Evolutionary conservation across 1,140 invertebrate species (phyloP).

Genomic region (Ceratina australensis): DNA sequence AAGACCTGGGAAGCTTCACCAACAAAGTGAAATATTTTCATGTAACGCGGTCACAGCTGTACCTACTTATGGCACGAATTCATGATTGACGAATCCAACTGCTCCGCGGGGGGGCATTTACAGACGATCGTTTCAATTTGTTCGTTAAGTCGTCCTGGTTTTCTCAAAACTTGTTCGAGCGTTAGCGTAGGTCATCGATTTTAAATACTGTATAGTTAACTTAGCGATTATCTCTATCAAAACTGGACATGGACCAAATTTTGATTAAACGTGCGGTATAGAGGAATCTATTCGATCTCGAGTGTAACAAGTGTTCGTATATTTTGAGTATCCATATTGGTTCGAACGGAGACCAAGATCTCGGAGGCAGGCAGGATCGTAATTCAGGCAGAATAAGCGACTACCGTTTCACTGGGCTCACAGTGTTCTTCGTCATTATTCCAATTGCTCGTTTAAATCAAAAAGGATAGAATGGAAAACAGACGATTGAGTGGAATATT

Average conservation of each 20-base stretch:
- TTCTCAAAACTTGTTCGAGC: background rate
- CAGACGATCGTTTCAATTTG: background rate
- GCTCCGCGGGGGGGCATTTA: conserved; percentile 18
- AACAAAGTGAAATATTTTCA: conserved; percentile 55
- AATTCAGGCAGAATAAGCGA: background rate
- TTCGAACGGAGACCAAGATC: too few relatives aligned
- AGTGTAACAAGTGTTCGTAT: conserved; percentile 7
- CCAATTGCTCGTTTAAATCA: background rate
- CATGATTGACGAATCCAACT: conserved; percentile 4
- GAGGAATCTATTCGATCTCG: background rate
- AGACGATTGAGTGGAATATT: background rate
- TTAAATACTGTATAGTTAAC: conserved; percentile 10
- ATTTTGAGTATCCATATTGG: conserved; percentile 11
- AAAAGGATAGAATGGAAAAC: background rate
- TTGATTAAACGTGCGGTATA: conserved; percentile 3
- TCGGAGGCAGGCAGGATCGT: background rate
- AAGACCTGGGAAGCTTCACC: conserved; percentile 42
- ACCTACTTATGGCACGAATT: conserved; percentile 52
- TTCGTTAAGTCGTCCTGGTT: too few relatives aligned
- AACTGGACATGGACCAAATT: conserved; percentile 41
- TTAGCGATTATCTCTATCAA: background rate
- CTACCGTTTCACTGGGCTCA: conserved; percentile 2
- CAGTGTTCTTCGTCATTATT: background rate
- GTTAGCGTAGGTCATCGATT: background rate
- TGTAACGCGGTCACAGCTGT: conserved; percentile 37